A percentile compares a stretch with the other conserved stretches of the same genome.
Conservation (phyloP, 2,797 vertebrate genomes). For the Oryzias sinensis region DNA sequence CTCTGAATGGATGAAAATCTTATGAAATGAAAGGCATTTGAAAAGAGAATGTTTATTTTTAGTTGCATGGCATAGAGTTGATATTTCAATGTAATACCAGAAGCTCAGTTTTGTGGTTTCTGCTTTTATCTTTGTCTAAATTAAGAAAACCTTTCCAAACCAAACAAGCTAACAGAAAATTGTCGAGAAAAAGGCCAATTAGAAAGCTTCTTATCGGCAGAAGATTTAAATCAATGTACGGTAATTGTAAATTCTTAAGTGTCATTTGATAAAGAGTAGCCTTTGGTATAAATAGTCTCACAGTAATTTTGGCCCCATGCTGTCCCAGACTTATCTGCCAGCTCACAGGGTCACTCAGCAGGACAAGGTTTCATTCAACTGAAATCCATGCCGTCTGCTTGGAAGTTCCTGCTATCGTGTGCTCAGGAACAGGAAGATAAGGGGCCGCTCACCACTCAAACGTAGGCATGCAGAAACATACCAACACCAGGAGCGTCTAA, state of each 20-base stretch:
- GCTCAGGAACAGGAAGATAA: conserved; percentile 40
- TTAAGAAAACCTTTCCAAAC: too few relatives aligned
- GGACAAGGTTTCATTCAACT: conserved; percentile 47
- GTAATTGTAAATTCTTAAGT: conserved; percentile 38
- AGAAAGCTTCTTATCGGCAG: too few relatives aligned
- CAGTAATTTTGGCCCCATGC: conserved; percentile 44
- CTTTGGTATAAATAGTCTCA: conserved; percentile 54
- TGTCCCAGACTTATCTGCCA: conserved; percentile 55
- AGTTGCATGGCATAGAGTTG: too few relatives aligned
- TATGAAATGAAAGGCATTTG: conserved; percentile 13
- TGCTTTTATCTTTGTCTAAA: too few relatives aligned
- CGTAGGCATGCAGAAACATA: conserved; percentile 30
- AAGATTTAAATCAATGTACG: conserved; percentile 14
- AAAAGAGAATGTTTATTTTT: not conserved
- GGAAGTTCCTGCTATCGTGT: conserved; percentile 37
- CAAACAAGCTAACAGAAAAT: too few relatives aligned
- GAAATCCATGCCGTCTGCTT: conserved; percentile 34
- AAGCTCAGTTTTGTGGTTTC: too few relatives aligned
- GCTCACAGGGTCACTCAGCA: conserved; percentile 49
- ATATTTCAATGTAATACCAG: too few relatives aligned
- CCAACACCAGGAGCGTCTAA: conserved; percentile 12
- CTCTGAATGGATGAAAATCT: not conserved
- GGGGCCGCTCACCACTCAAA: conserved; percentile 18
- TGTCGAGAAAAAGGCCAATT: not conserved
- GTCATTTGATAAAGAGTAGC: conserved; percentile 46